Evolutionary conservation across 1,140 invertebrate genomes (phyloP).

Genomic region (Bombus impatiens): DNA sequence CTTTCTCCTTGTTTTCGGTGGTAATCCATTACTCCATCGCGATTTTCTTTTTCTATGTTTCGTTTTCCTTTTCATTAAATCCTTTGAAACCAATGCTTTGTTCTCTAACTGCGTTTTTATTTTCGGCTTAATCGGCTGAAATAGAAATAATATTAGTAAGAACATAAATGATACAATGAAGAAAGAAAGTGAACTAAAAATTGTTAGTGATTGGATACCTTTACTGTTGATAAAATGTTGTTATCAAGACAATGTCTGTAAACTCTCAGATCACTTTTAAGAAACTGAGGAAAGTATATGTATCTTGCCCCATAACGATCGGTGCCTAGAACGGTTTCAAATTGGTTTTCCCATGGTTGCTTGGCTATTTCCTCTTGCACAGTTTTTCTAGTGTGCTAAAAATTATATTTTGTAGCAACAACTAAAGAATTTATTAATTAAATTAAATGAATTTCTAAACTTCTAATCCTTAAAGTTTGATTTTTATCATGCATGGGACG

Average conservation of each 20-base stretch:
- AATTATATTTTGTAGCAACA: slow-evolving; percentile 1
- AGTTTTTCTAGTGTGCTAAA: slow-evolving; percentile 77
- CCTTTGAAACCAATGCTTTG: background rate
- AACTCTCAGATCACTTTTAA: slow-evolving; percentile 83
- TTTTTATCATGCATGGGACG: background rate
- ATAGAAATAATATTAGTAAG: background rate
- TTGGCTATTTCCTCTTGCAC: slow-evolving; percentile 77
- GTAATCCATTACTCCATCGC: slow-evolving; percentile 71
- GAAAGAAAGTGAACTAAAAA: background rate
- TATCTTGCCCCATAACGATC: slow-evolving; percentile 84
- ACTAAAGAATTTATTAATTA: background rate
- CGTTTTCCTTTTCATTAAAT: background rate
- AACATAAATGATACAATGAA: background rate
- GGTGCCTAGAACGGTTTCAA: slow-evolving; percentile 80
- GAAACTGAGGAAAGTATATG: slow-evolving; percentile 85
- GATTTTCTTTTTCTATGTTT: slow-evolving; percentile 61
- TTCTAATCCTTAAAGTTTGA: background rate
- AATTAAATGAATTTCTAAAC: background rate
- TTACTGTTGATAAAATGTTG: slow-evolving; percentile 72
- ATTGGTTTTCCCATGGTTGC: slow-evolving; percentile 71
- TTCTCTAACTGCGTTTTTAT: slow-evolving; percentile 7
- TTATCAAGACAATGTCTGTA: slow-evolving; percentile 82
- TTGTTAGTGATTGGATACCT: slow-evolving; percentile 53
- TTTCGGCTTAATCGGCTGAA: slow-evolving; percentile 58
- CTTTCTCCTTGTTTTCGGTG: slow-evolving; percentile 55